Percentiles rank a stretch among this genome's conserved stretches.
Conservation (phyloP, 2,888 invertebrate genomes). For the Pecten maximus region DNA sequence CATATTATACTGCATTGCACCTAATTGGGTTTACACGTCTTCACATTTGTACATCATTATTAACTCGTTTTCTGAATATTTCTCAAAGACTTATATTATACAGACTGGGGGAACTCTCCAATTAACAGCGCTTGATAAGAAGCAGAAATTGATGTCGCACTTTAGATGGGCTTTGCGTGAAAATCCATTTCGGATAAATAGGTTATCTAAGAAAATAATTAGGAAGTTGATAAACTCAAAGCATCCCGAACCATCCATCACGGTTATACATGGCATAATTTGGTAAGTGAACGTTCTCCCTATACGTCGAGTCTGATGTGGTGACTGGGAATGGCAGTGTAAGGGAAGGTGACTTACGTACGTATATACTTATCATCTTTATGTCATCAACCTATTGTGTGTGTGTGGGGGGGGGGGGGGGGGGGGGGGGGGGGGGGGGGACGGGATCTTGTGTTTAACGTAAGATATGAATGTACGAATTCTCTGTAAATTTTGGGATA, state of each 20-base stretch:
- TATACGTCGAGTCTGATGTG: too few relatives aligned
- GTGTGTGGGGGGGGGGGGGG: too few relatives aligned
- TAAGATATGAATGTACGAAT: too few relatives aligned
- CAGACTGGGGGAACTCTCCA: neutral
- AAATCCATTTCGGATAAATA: constrained; percentile 20
- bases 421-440: too few relatives aligned
- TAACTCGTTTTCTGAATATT: too few relatives aligned
- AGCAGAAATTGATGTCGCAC: neutral
- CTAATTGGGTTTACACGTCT: neutral
- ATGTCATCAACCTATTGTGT: too few relatives aligned
- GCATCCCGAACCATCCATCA: neutral
- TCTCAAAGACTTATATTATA: neutral
- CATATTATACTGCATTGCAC: neutral
- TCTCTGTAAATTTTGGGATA: too few relatives aligned
- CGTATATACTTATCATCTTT: too few relatives aligned
- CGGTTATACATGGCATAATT: neutral
- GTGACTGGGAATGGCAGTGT: too few relatives aligned
- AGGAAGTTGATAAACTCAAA: neutral
- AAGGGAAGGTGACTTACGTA: too few relatives aligned
- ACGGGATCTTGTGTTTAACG: too few relatives aligned
- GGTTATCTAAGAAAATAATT: constrained; percentile 1
- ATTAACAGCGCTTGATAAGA: neutral
- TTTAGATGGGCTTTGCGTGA: neutral
- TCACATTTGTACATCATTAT: neutral
- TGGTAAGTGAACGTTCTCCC: neutral